Conservation (phyloP, 2,113 vertebrate genomes). For the Siniperca knerii region DNA sequence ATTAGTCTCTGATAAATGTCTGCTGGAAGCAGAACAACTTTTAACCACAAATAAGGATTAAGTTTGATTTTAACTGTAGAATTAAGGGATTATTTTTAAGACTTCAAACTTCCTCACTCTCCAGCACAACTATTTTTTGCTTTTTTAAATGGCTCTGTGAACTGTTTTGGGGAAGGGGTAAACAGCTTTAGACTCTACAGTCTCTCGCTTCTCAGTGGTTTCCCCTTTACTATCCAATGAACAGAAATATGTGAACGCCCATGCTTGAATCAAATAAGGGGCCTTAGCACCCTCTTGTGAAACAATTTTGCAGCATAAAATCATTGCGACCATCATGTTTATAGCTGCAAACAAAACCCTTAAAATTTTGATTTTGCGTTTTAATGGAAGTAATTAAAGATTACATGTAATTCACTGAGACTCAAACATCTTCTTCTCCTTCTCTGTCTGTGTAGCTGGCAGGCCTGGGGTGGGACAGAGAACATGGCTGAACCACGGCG, state of each 20-base stretch:
- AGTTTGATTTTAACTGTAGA: slow-evolving; percentile 46
- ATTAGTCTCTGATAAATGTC: slow-evolving; percentile 58
- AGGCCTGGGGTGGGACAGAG: slow-evolving; percentile 76
- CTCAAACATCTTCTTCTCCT: background rate
- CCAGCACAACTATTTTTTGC: slow-evolving; percentile 41
- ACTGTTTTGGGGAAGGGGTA: slow-evolving; percentile 32
- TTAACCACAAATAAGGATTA: slow-evolving; percentile 56
- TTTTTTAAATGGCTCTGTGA: slow-evolving; percentile 40
- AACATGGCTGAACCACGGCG: slow-evolving; percentile 91
- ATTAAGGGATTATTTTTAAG: slow-evolving; percentile 61
- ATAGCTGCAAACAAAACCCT: slow-evolving; percentile 1
- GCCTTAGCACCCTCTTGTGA: slow-evolving; percentile 69
- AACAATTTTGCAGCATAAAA: slow-evolving; percentile 38
- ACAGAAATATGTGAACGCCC: slow-evolving; percentile 31
- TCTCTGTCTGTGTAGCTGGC: slow-evolving; percentile 79
- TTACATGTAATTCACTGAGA: background rate
- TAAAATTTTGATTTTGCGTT: background rate
- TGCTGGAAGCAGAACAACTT: slow-evolving; percentile 37
- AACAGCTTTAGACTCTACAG: slow-evolving; percentile 40
- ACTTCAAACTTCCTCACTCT: slow-evolving; percentile 52
- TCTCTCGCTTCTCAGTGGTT: slow-evolving; percentile 36
- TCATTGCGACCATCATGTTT: background rate
- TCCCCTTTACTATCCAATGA: slow-evolving; percentile 25
- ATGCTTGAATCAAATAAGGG: slow-evolving; percentile 19
- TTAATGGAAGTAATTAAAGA: background rate